Conservation (phyloP, 23 tunicate genomes). For the Phallusia fumigata region DNA sequence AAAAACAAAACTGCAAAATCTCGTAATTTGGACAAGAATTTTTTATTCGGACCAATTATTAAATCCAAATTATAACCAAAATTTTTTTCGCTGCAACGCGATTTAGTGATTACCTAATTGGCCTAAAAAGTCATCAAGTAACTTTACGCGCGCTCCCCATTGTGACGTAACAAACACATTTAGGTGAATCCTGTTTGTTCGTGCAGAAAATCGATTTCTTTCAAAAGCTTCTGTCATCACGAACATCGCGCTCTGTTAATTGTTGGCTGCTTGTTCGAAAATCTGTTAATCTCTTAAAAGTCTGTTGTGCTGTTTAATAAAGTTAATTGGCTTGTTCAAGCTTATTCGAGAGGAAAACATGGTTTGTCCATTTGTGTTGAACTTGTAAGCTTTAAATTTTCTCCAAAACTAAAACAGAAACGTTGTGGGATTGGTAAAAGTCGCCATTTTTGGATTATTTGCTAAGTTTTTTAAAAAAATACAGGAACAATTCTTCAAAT, state of each 20-base stretch:
- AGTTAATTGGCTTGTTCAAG: not conserved
- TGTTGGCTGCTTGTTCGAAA: not conserved
- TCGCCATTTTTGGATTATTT: not conserved
- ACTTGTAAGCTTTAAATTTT: not conserved
- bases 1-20: too few relatives aligned
- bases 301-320: not conserved
- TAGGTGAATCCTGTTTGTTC: constrained; percentile 1
- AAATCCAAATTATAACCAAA: too few relatives aligned
- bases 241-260: not conserved
- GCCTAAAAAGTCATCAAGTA: too few relatives aligned
- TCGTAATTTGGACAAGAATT: too few relatives aligned
- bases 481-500: too few relatives aligned
- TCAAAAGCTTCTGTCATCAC: not conserved
- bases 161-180: not conserved
- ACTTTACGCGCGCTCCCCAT: not conserved
- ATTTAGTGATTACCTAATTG: too few relatives aligned
- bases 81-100: too few relatives aligned
- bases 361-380: not conserved
- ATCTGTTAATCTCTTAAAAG: not conserved
- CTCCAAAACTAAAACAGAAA: too few relatives aligned
- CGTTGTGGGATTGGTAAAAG: too few relatives aligned
- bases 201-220: not conserved
- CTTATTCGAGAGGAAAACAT: not conserved
- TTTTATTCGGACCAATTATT: too few relatives aligned
- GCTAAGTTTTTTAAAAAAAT: too few relatives aligned